A percentile compares a stretch with the other conserved stretches of the same genome.
These are phyloP conservation scores for Heliconius charithonia DNA, from an alignment of 2,888 invertebrate species.

Conservation along the genomic window DNA sequence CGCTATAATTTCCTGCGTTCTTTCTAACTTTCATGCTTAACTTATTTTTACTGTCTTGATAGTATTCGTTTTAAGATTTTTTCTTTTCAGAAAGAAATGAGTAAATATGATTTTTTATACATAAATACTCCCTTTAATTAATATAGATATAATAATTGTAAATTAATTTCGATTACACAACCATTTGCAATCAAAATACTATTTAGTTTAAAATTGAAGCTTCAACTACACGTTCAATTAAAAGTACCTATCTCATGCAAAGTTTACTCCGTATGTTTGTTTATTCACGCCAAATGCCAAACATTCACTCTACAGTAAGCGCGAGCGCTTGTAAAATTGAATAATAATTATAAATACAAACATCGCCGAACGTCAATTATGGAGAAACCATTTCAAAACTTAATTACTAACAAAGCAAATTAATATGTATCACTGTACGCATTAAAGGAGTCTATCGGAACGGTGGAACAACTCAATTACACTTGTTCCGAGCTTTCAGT, in stretches of 20 bases:
- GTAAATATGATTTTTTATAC: no score
- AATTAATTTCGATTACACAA: not conserved
- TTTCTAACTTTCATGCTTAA: no score
- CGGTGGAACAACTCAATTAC: constrained; percentile 47
- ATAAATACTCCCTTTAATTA: no score
- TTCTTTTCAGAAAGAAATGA: no score
- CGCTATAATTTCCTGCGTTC: no score
- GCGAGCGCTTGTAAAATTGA: constrained; percentile 41
- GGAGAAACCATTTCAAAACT: constrained; percentile 44
- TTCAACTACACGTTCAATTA: constrained; percentile 3
- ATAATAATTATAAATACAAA: constrained; percentile 47
- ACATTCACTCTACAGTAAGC: constrained; percentile 10
- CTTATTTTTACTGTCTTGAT: no score
- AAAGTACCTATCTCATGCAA: constrained; percentile 34
- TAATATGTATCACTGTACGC: constrained; percentile 52
- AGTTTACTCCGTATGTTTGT: constrained; percentile 33
- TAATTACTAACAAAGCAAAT: constrained; percentile 53
- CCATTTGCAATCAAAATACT: not conserved
- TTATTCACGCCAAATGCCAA: constrained; percentile 20
- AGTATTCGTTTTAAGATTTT: no score
- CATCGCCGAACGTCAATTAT: constrained; percentile 44
- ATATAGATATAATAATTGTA: not conserved
- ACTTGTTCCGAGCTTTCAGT: constrained; percentile 23
- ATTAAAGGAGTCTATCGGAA: constrained; percentile 51
- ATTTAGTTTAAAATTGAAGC: not conserved